Evolutionary conservation across 2,888 invertebrate genomes (phyloP), one percentile per base, ranked within the genome.

Genomic region (Pandemis heparana): DNA sequence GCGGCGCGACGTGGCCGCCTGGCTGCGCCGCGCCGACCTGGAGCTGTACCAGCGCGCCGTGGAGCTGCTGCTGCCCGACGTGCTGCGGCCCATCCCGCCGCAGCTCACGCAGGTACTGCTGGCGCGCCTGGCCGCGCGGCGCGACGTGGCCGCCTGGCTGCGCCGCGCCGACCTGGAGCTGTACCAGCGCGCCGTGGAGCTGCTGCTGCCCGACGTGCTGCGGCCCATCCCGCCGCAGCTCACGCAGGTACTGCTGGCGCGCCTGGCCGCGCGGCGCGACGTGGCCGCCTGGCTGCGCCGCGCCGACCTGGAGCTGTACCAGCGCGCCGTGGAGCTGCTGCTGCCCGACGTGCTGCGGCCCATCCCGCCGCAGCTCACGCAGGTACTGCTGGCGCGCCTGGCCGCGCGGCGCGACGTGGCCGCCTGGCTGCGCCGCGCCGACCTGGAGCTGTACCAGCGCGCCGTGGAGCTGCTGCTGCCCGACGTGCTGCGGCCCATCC

Each of bases 401-500:
- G 43, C 12, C 12, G 12, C 12, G 12, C 2, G 43, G 12, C 10
- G 10, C 12, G 43, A 43, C 12, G 12, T 43, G 10, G 10, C 10
- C 10, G 10, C 10, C 71, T 98, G 97, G 95, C 96, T 98, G 81
- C 95, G 96, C 68, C 95, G 95, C 84, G 98, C 98, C 67, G 99
- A 99, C 93, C 97, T 98, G 87, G 96, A 96, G 79, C 98, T 99
- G 92, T 99, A 99, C 94, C 99, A 99, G 94, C 97, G 98, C 86
- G 96, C 99, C 80, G 98, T 99, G 10, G 98, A 99, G 91, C 97
- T 99, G 82, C 96, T 99, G 80, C 97, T 99, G 92, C 99, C 99
- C 18, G 98, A 99, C 92, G 99, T 99, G 64, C 95, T 99, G 76
- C 96, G 98, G 81, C 98, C 98, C 53, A 99, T 99, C 84, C 99